A percentile compares a stretch with the other conserved stretches of the same genome.
Conservation (phyloP, 2,888 invertebrate species). For the Acanthococcus lagerstroemiae region DNA sequence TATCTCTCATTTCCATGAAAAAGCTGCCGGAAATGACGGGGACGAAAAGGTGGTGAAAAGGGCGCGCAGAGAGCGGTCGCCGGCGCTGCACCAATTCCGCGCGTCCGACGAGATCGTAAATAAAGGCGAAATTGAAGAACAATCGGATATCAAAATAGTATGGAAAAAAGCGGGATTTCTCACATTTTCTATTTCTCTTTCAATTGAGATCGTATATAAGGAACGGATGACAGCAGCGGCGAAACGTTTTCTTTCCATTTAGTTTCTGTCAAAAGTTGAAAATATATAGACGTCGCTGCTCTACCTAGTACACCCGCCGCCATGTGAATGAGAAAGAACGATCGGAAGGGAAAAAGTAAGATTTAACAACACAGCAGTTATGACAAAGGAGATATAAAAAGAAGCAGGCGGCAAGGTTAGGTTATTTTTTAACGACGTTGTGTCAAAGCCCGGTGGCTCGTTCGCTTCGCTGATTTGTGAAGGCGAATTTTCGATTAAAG, state of each 20-base stretch:
- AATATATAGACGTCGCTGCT: conserved; percentile 29
- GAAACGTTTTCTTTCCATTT: conserved; percentile 30
- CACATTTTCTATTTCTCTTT: conserved; percentile 12
- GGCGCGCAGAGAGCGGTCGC: no score
- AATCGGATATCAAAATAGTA: background rate
- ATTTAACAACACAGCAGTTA: conserved; percentile 15
- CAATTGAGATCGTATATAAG: conserved; percentile 21
- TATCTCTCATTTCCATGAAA: no score
- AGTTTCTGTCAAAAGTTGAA: conserved; percentile 30
- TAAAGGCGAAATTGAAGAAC: background rate
- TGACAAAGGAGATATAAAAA: conserved; percentile 31
- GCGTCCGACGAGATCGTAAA: no score
- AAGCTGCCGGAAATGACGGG: no score
- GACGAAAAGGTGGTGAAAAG: no score
- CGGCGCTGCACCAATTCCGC: no score
- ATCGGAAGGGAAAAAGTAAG: background rate
- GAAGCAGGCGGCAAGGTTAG: conserved; percentile 30
- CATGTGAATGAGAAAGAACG: conserved; percentile 21
- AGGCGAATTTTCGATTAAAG: conserved; percentile 36
- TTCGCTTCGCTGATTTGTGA: conserved; percentile 34
- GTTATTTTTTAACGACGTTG: conserved; percentile 30
- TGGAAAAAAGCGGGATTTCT: conserved; percentile 4
- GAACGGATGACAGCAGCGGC: conserved; percentile 16
- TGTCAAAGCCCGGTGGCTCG: conserved; percentile 30
- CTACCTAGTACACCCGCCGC: background rate